phyloP scores from a whole-genome alignment of 2,888 invertebrate genomes.

The Synergus gifuensis region DNA sequence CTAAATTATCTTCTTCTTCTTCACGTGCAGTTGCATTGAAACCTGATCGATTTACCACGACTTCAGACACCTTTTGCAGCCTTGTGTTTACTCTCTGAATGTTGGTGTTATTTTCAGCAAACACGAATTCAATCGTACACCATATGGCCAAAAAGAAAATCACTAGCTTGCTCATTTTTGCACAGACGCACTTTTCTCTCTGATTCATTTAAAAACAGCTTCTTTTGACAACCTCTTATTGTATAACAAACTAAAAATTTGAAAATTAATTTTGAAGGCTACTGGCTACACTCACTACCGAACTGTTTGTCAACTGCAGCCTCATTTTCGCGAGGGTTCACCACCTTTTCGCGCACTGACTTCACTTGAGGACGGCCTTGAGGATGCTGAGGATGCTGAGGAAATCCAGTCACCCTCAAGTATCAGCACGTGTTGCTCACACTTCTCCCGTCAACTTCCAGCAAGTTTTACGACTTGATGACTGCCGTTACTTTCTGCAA shows the following conservation, averaged over 20 bases:
- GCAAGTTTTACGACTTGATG: constrained; percentile 10
- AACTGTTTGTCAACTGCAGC: background rate
- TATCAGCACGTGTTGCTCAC: constrained; percentile 24
- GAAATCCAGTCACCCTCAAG: background rate
- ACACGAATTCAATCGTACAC: constrained; percentile 39
- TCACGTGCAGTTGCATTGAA: constrained; percentile 55
- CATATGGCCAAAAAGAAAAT: constrained; percentile 42
- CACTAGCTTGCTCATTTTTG: constrained; percentile 45
- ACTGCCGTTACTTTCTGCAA: constrained; percentile 13
- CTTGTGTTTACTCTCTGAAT: constrained; percentile 54
- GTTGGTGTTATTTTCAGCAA: constrained; percentile 55
- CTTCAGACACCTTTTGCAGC: constrained; percentile 5
- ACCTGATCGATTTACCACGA: constrained; percentile 34
- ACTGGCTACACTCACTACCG: too few species aligned
- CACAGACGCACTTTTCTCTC: background rate
- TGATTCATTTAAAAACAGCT: background rate
- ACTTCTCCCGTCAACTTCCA: constrained; percentile 10
- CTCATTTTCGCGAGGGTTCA: background rate
- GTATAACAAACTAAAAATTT: background rate
- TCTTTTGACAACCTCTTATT: background rate
- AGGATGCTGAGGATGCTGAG: background rate
- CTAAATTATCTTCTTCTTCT: constrained; percentile 32
- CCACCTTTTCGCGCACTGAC: background rate
- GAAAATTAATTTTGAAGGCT: background rate
- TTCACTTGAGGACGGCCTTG: background rate